These are phyloP conservation scores for Paraplagusia blochii DNA, from an alignment of 2,113 vertebrate species.

Conservation along the genomic window DNA sequence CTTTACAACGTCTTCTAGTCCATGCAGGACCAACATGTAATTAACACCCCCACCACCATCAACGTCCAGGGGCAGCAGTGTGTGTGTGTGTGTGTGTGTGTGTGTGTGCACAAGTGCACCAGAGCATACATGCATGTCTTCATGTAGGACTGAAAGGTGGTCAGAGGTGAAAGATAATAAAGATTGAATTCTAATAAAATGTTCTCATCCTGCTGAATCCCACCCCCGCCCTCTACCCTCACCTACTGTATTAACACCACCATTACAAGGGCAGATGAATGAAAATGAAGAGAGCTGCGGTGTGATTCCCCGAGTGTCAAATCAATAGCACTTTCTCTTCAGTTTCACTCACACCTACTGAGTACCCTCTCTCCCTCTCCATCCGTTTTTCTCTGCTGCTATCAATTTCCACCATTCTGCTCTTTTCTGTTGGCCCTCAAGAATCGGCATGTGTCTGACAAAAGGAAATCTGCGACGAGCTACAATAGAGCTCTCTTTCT, in stretches of 20 bases:
- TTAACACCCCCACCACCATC: conserved; percentile 37
- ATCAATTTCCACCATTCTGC: conserved; percentile 65
- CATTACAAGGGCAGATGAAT: conserved; percentile 74
- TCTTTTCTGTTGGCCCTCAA: conserved; percentile 62
- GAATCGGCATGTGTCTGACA: conserved; percentile 70
- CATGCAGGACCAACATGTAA: conserved; percentile 45
- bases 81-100: not conserved
- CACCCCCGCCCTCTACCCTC: conserved; percentile 50
- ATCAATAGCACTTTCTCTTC: conserved; percentile 68
- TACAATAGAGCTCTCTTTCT: conserved; percentile 50
- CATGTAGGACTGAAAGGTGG: conserved; percentile 23
- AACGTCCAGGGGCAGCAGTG: conserved; percentile 14
- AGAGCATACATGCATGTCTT: conserved; percentile 21
- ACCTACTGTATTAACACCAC: conserved; percentile 69
- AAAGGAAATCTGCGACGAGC: conserved; percentile 68
- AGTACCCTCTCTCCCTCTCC: conserved; percentile 39
- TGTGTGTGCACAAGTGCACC: conserved; percentile 12
- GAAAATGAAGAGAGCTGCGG: conserved; percentile 72
- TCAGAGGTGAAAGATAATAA: conserved; percentile 62
- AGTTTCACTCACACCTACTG: conserved; percentile 30
- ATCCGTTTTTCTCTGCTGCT: conserved; percentile 48
- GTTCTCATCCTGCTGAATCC: conserved; percentile 62
- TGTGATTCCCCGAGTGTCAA: conserved; percentile 70
- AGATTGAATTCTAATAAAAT: conserved; percentile 75
- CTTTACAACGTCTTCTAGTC: conserved; percentile 28